Evolutionary conservation across 1,140 invertebrate species (phyloP).

Genomic region (Pseudomyrmex flavicornis): DNA sequence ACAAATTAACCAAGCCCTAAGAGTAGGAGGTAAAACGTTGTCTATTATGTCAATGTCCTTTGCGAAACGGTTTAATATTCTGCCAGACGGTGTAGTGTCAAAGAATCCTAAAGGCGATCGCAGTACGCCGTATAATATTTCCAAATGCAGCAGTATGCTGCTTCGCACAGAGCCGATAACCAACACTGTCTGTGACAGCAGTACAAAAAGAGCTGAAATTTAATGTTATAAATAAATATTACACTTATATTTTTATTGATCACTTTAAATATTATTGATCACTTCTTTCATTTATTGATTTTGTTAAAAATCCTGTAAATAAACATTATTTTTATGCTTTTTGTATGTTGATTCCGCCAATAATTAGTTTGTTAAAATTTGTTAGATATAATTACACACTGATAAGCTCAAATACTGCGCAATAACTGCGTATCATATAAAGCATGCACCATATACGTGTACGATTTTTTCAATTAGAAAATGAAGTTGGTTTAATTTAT

Average conservation of each 20-base stretch:
- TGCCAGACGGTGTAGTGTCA: conserved; percentile 87
- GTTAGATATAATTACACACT: not conserved
- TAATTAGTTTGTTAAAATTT: conserved; percentile 3
- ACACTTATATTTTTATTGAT: not conserved
- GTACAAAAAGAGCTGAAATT: conserved; percentile 83
- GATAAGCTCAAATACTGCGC: not conserved
- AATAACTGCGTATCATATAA: not conserved
- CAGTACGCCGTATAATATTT: conserved; percentile 83
- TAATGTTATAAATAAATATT: conserved; percentile 68
- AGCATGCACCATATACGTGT: not conserved
- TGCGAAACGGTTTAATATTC: conserved; percentile 87
- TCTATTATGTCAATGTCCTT: conserved; percentile 86
- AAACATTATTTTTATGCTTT: not conserved
- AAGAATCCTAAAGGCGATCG: conserved; percentile 87
- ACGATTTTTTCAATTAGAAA: too few relatives aligned
- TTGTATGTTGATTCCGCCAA: not conserved
- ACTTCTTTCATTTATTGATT: not conserved
- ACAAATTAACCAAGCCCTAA: conserved; percentile 84
- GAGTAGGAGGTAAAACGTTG: conserved; percentile 83
- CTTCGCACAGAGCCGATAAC: conserved; percentile 81
- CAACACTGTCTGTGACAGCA: conserved; percentile 80
- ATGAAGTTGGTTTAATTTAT: too few relatives aligned
- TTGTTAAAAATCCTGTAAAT: conserved; percentile 3
- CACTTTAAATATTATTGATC: not conserved
- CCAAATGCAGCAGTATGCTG: conserved; percentile 80